Evolutionary conservation across 2,797 vertebrate species (phyloP), one percentile per base, ranked within the genome.

Genomic region (Agapornis canus): DNA sequence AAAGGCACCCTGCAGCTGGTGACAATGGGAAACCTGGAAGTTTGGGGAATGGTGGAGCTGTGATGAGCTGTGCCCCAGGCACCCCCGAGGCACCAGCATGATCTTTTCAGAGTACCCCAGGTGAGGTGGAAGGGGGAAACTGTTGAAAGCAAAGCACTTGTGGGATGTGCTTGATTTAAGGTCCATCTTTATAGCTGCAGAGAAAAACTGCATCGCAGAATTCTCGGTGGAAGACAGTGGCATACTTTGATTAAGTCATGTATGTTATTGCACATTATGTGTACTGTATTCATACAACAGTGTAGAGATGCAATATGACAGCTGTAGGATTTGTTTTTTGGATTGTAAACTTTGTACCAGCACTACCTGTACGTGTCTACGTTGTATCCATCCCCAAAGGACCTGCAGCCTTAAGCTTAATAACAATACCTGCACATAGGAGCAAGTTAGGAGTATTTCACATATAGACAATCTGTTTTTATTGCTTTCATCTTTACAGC

Each of bases 401-500:
- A 71, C 52, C 14, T 72, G 31, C 35, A 59, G 31, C 35, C 43
- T 69, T 92, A 49, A 0, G 0, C 39, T 45, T 66, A 72, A n/a
- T 39, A 48, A 15, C 80, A 72, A n/a, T 39, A 48, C 17, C 80
- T 76, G 73, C 51, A 76, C 76, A 93, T 45, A 6, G n/a, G 92
- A 94, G 89, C 66, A 84, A 92, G 94, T 71, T 79, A 83, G 87
- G 72, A 93, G 54, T 82, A 70, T 90, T 91, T 91, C 92, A 72
- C 76, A 60, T 93, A 54, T 25, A 90, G 89, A 95, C 82, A 94
- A 88, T 94, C 91, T 82, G 35, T 0, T 96, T 96, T 96, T 96
- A 97, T 96, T 96, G 96, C 96, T 96, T 96, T 97, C 92, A 63
- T 82, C 87, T 96, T 95, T 96, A 96, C 94, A 96, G 82, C 82